Evolutionary conservation across 2,113 vertebrate genomes (phyloP).

Genomic region (Proterorhinus semilunaris): DNA sequence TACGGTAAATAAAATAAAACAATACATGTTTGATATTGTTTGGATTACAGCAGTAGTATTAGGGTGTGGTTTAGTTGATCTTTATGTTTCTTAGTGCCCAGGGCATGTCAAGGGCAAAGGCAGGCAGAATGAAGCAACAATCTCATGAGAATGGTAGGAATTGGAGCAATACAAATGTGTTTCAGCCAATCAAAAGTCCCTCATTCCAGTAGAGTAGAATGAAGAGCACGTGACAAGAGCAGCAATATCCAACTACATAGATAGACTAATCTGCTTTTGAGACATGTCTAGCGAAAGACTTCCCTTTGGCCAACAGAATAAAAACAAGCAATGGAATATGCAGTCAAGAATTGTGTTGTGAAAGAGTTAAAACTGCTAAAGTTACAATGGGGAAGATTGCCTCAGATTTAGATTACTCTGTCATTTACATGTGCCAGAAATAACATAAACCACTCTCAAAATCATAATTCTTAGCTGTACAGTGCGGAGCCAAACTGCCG

Average conservation of each 20-base stretch:
- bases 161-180: constrained; percentile 55
- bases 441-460: constrained; percentile 67
- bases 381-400: constrained; percentile 31
- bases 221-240: constrained; percentile 37
- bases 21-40: constrained; percentile 18
- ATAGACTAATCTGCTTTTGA: constrained; percentile 52
- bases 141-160: constrained; percentile 55
- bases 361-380: background rate
- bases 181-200: constrained; percentile 47
- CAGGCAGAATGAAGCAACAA: constrained; percentile 45
- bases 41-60: constrained; percentile 24
- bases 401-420: constrained; percentile 59
- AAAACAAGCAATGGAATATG: constrained; percentile 32
- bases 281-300: constrained; percentile 58
- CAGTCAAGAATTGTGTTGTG: constrained; percentile 16
- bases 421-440: constrained; percentile 59
- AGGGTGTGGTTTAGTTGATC: constrained; percentile 32
- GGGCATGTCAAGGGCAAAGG: constrained; percentile 46
- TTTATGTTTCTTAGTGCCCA: constrained; percentile 35
- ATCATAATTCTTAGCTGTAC: constrained; percentile 63
- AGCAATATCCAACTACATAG: constrained; percentile 47
- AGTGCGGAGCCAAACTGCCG: constrained; percentile 40
- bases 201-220: constrained; percentile 43
- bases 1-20: constrained; percentile 14
- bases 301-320: constrained; percentile 27